Conservation (phyloP, 2,888 invertebrate species). For the Cheilosia grossa region DNA sequence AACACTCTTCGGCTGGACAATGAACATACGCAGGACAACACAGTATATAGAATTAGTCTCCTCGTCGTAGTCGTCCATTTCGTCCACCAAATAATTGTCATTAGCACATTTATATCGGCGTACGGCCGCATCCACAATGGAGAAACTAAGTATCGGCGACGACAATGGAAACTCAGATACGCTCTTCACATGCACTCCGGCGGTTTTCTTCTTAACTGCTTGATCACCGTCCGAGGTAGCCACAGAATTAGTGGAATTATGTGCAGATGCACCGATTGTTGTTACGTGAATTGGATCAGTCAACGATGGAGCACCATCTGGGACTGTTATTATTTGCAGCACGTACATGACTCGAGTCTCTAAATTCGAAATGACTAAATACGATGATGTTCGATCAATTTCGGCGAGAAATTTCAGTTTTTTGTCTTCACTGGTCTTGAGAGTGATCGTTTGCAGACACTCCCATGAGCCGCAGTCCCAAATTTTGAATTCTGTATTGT, state of each 20-base stretch:
- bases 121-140: constrained; percentile 91
- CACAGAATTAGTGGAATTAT: constrained; percentile 61
- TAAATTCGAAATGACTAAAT: constrained; percentile 94
- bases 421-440: constrained; percentile 80
- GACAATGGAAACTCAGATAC: constrained; percentile 94
- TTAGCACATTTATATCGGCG: constrained; percentile 84
- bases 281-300: constrained; percentile 45
- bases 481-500: constrained; percentile 94
- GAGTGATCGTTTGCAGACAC: constrained; percentile 94
- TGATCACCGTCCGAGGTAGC: constrained; percentile 32
- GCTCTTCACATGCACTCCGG: constrained; percentile 87
- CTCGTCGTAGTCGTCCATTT: constrained; percentile 86
- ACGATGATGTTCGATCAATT: constrained; percentile 93
- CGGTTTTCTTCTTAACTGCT: constrained; percentile 78
- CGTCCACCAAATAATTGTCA: constrained; percentile 84
- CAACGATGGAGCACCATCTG: constrained; percentile 78
- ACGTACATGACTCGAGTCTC: constrained; percentile 93
- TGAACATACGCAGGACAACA: constrained; percentile 86
- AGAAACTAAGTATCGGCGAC: constrained; percentile 94
- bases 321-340: constrained; percentile 88
- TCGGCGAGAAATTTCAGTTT: constrained; percentile 84
- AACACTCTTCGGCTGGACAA: constrained; percentile 94
- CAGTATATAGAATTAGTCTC: constrained; percentile 85
- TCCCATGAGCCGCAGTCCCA: constrained; percentile 98
- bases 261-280: constrained; percentile 10